A percentile compares a stretch with the other conserved stretches of the same genome.
Evolutionary conservation across 1,140 invertebrate genomes (phyloP).

Genomic region (Leptoteleia sp.): DNA sequence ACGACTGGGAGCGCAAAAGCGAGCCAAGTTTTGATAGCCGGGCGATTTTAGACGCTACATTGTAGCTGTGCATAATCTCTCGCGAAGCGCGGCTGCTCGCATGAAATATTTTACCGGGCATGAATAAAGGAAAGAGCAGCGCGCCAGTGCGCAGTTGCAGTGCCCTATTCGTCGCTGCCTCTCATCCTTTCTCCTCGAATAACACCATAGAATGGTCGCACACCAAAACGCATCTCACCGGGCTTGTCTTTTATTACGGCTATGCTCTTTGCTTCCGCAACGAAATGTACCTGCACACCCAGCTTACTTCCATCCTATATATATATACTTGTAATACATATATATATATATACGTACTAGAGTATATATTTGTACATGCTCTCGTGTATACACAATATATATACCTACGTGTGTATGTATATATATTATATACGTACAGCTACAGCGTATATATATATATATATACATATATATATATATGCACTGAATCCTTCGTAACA

Average conservation of each 20-base stretch:
- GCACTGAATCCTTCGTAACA: slow-evolving; percentile 36
- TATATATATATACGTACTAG: slow-evolving; percentile 7
- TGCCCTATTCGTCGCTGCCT: slow-evolving; percentile 52
- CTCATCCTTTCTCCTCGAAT: slow-evolving; percentile 46
- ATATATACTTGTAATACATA: slow-evolving; percentile 7
- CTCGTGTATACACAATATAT: no score
- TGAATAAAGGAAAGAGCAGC: slow-evolving; percentile 73
- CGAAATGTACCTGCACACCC: slow-evolving; percentile 67
- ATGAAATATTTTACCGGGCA: slow-evolving; percentile 75
- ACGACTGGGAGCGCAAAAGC: slow-evolving; percentile 27
- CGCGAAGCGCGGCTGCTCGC: slow-evolving; percentile 63
- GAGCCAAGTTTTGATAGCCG: slow-evolving; percentile 73
- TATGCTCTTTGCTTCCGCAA: slow-evolving; percentile 58
- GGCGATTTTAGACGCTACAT: slow-evolving; percentile 72
- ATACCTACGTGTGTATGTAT: no score
- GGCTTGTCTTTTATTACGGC: slow-evolving; percentile 69
- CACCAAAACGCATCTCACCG: slow-evolving; percentile 59
- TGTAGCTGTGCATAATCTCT: slow-evolving; percentile 72
- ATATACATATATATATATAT: slow-evolving; percentile 26
- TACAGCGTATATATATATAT: slow-evolving; percentile 14
- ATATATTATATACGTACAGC: no score
- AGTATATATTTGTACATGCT: no score
- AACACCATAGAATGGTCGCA: slow-evolving; percentile 54
- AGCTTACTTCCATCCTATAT: slow-evolving; percentile 11
- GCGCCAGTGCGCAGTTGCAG: slow-evolving; percentile 51